Evolutionary conservation across 2,113 vertebrate genomes (phyloP).

Genomic region (Mungos mungo): DNA sequence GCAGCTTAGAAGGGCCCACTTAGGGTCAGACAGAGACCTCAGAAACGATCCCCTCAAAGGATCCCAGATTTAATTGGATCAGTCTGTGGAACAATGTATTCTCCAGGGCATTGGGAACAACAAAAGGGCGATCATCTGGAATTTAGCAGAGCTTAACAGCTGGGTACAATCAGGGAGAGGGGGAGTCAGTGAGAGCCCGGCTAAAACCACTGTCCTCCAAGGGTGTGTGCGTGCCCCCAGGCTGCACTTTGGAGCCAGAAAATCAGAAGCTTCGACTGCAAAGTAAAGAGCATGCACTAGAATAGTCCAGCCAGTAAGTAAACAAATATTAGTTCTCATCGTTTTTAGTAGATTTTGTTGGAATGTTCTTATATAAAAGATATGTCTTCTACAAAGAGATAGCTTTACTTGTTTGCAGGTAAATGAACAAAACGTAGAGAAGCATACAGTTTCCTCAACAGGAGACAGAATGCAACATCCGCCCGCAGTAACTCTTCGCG

Average conservation of each 20-base stretch:
- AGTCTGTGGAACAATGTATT: not conserved
- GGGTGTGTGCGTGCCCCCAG: not conserved
- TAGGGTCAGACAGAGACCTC: not conserved
- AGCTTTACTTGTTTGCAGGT: not conserved
- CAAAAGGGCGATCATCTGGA: not conserved
- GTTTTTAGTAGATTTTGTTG: not conserved
- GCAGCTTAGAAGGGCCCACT: not conserved
- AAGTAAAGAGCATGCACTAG: not conserved
- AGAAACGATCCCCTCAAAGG: not conserved
- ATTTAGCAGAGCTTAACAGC: not conserved
- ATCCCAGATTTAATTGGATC: not conserved
- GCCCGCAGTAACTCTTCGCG: not conserved
- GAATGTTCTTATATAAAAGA: not conserved
- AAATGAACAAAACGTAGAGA: not conserved
- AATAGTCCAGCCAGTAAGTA: not conserved
- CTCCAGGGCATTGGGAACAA: not conserved
- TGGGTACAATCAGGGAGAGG: not conserved
- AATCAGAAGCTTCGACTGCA: not conserved
- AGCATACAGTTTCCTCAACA: not conserved
- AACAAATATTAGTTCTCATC: not conserved
- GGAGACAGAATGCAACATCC: not conserved
- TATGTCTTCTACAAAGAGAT: not conserved
- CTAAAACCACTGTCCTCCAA: not conserved
- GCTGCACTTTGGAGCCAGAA: not conserved
- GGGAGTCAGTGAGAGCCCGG: not conserved